phyloP scores from a whole-genome alignment of 2,797 vertebrate species.

The Gouania willdenowi region DNA sequence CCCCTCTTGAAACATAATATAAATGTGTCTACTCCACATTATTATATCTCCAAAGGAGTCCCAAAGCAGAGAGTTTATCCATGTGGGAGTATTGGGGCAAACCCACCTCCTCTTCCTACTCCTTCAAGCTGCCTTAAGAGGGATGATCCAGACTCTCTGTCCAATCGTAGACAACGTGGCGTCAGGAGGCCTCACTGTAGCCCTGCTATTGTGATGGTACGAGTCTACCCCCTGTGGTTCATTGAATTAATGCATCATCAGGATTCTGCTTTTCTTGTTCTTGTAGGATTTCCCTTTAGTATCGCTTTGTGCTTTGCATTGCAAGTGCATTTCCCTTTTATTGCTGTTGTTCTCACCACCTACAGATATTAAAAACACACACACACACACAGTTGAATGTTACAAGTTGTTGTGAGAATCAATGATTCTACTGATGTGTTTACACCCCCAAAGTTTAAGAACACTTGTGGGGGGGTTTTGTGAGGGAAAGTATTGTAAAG shows the following conservation, averaged over 20 bases:
- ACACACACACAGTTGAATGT: not conserved
- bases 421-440: constrained; percentile 14
- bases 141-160: constrained; percentile 63
- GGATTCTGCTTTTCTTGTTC: constrained; percentile 23
- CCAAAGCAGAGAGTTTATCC: constrained; percentile 62
- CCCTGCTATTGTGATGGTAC: constrained; percentile 44
- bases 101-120: constrained; percentile 40
- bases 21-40: constrained; percentile 39
- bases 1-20: constrained; percentile 49
- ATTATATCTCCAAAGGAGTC: constrained; percentile 49
- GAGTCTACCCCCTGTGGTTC: constrained; percentile 37
- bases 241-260: constrained; percentile 41
- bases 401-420: constrained; percentile 13
- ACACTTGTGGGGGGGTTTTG: not conserved
- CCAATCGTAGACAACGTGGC: constrained; percentile 62
- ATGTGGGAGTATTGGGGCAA: constrained; percentile 59
- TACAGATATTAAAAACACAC: no score
- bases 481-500: no score
- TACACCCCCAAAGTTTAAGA: constrained; percentile 4
- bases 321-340: constrained; percentile 8
- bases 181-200: constrained; percentile 48
- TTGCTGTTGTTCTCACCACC: not conserved
- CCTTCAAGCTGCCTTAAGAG: constrained; percentile 51
- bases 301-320: not conserved
- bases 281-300: constrained; percentile 13